Evolutionary conservation across 2,113 vertebrate genomes (phyloP).

Genomic region (Chaenogobius annularis): DNA sequence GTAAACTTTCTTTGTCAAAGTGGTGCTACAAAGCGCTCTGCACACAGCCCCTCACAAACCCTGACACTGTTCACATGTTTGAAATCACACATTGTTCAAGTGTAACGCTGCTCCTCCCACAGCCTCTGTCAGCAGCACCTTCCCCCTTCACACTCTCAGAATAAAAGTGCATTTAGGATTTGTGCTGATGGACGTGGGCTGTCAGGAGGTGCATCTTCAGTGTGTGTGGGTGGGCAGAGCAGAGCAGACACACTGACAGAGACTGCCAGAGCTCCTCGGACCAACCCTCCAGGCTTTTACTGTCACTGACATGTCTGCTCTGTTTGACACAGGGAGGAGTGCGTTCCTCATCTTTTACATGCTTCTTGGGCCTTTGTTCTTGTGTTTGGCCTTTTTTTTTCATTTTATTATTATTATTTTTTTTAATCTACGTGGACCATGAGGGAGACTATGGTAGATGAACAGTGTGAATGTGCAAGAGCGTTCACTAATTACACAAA

Average conservation of each 20-base stretch:
- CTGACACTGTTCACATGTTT: neutral
- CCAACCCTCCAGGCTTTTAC: constrained; percentile 33
- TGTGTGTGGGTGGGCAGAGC: constrained; percentile 4
- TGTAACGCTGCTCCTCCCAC: neutral
- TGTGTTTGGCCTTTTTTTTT: neutral
- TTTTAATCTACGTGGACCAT: neutral
- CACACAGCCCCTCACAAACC: neutral
- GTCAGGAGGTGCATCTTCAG: constrained; percentile 37
- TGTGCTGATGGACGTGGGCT: constrained; percentile 43
- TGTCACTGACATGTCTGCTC: constrained; percentile 54
- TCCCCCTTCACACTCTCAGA: neutral
- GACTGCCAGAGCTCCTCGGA: constrained; percentile 48
- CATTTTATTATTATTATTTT: too few species aligned
- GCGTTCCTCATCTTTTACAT: neutral
- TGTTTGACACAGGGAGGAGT: neutral
- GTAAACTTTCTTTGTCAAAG: too few species aligned
- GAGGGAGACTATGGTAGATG: neutral
- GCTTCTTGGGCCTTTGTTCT: neutral
- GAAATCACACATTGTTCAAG: neutral
- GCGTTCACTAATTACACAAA: neutral
- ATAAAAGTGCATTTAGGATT: constrained; percentile 39
- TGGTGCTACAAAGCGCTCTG: too few species aligned
- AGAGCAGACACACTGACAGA: constrained; percentile 24
- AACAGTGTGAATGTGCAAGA: neutral
- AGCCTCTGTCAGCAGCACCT: neutral